These are phyloP conservation scores for Dasypolia templi DNA, from an alignment of 2,888 invertebrate species.

Conservation along the genomic window DNA sequence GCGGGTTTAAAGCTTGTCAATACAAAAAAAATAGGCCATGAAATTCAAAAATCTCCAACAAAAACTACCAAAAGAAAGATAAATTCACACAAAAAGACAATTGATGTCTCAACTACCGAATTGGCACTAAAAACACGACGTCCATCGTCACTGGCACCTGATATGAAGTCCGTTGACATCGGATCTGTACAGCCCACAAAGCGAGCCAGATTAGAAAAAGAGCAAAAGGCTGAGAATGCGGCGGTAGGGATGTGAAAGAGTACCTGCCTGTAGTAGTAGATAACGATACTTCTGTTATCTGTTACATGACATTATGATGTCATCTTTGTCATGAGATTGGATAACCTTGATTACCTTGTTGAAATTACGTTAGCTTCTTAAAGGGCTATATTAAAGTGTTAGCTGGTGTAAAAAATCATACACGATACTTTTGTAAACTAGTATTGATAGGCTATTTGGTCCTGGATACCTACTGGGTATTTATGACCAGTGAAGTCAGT, in stretches of 20 bases:
- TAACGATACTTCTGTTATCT: slow-evolving; percentile 12
- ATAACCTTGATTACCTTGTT: no score
- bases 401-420: no score
- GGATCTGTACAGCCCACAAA: slow-evolving; percentile 62
- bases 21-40: neutral
- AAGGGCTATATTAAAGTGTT: no score
- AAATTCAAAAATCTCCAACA: neutral
- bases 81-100: slow-evolving; percentile 9
- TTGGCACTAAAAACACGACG: slow-evolving; percentile 8
- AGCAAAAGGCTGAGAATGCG: slow-evolving; percentile 74
- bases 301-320: no score
- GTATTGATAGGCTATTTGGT: no score
- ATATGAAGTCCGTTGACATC: slow-evolving; percentile 63
- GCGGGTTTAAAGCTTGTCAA: neutral
- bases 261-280: neutral
- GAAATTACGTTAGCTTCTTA: no score
- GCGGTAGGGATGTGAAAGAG: slow-evolving; percentile 39
- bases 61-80: slow-evolving; percentile 2
- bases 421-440: no score
- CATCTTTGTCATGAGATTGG: no score
- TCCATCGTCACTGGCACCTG: slow-evolving; percentile 46
- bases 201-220: slow-evolving; percentile 65
- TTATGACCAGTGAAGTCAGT: no score
- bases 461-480: no score
- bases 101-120: slow-evolving; percentile 11